phyloP scores from a whole-genome alignment of 2,797 vertebrate genomes.

The Bovichtus diacanthus region DNA sequence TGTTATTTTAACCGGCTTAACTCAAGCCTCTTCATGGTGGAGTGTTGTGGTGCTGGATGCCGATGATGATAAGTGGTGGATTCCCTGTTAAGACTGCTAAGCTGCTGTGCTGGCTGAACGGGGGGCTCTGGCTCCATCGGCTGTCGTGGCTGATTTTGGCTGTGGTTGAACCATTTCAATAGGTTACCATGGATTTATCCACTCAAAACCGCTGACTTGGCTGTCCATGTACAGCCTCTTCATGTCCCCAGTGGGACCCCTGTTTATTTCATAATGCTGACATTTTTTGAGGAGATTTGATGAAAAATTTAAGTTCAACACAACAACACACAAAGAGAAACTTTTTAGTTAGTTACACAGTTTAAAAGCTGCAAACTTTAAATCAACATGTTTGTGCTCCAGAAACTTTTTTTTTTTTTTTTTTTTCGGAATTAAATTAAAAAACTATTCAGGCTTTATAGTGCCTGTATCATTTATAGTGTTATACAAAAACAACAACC shows the following conservation, averaged over 20 bases:
- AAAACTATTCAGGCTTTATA: constrained; percentile 34
- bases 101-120: constrained; percentile 83
- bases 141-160: constrained; percentile 80
- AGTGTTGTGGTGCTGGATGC: constrained; percentile 85
- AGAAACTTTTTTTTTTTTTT: constrained; percentile 20
- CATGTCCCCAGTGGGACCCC: constrained; percentile 79
- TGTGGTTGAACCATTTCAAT: constrained; percentile 84
- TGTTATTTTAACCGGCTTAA: constrained; percentile 88
- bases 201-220: constrained; percentile 85
- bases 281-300: constrained; percentile 77
- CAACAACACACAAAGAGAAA: constrained; percentile 66
- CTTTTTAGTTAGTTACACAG: constrained; percentile 56
- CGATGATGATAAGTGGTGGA: constrained; percentile 87
- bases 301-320: constrained; percentile 75
- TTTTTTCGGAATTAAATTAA: constrained; percentile 23
- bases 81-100: constrained; percentile 86
- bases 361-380: constrained; percentile 40
- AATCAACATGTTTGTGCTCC: constrained; percentile 11
- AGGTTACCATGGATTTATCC: constrained; percentile 86
- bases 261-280: constrained; percentile 84
- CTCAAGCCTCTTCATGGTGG: constrained; percentile 86
- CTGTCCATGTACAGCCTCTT: constrained; percentile 74
- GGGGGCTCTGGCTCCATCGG: constrained; percentile 73
- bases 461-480: constrained; percentile 43
- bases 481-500: constrained; percentile 36